phyloP scores from a whole-genome alignment of 2,113 vertebrate genomes.

The Egretta garzetta region DNA sequence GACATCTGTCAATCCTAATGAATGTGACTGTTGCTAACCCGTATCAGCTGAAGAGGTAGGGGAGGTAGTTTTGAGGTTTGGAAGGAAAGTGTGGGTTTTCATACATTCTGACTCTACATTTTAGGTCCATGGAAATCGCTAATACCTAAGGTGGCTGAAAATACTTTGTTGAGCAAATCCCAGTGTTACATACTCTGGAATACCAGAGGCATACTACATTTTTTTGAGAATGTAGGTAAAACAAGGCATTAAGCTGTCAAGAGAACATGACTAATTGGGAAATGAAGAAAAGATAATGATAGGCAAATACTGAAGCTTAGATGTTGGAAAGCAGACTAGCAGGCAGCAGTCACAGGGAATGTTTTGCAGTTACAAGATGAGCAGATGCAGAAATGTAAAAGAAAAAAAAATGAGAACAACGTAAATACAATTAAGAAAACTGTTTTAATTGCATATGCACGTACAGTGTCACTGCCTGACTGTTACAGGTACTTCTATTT shows the following conservation, averaged over 20 bases:
- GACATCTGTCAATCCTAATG: not conserved
- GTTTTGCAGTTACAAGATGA: not conserved
- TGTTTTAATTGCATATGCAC: not conserved
- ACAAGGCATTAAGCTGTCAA: not conserved
- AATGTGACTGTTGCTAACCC: not conserved
- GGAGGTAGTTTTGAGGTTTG: not conserved
- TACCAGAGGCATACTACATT: not conserved
- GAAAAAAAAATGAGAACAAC: not conserved
- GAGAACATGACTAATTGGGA: not conserved
- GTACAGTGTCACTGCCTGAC: not conserved
- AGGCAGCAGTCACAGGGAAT: not conserved
- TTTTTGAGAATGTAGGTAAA: not conserved
- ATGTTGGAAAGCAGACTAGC: not conserved
- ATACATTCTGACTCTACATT: not conserved
- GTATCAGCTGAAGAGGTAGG: not conserved
- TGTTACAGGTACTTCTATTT: not conserved
- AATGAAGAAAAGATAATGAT: not conserved
- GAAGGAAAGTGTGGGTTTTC: not conserved
- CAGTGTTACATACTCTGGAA: not conserved
- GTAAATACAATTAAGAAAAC: not conserved
- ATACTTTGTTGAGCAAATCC: not conserved
- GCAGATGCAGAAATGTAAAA: not conserved
- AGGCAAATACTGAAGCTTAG: not conserved
- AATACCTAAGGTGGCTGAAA: not conserved
- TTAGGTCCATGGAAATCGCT: not conserved